phyloP scores from a whole-genome alignment of 2,113 vertebrate species.

The Amphiprion ocellaris region DNA sequence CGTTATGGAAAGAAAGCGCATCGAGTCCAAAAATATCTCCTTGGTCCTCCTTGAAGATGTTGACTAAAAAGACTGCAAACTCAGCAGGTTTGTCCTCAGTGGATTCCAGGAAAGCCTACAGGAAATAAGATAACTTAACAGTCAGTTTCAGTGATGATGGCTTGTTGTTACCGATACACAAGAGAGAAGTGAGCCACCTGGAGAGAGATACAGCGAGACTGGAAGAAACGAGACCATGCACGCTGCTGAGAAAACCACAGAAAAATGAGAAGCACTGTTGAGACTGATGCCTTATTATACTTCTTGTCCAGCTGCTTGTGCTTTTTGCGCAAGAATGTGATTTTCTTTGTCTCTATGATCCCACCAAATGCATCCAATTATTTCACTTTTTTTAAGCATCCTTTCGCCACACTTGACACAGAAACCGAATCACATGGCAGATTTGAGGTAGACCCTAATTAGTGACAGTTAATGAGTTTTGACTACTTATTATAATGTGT shows the following conservation, averaged over 20 bases:
- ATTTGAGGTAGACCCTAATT: constrained; percentile 53
- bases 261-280: constrained; percentile 46
- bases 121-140: constrained; percentile 75
- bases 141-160: constrained; percentile 64
- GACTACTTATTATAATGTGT: constrained; percentile 38
- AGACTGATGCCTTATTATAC: constrained; percentile 86
- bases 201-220: constrained; percentile 35
- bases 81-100: constrained; percentile 60
- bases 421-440: constrained; percentile 9
- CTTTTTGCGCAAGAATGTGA: constrained; percentile 2
- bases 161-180: constrained; percentile 65
- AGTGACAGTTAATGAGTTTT: constrained; percentile 63
- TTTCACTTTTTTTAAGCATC: constrained; percentile 25
- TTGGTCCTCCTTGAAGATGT: constrained; percentile 44
- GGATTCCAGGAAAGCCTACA: constrained; percentile 74
- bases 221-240: constrained; percentile 79
- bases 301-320: constrained; percentile 18
- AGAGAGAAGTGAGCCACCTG: constrained; percentile 51
- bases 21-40: constrained; percentile 19
- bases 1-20: constrained; percentile 13
- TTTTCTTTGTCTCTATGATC: neutral
- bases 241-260: constrained; percentile 86
- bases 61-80: constrained; percentile 53
- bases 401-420: constrained; percentile 9
- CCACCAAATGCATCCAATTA: constrained; percentile 16